A percentile compares a stretch with the other conserved stretches of the same genome.
Conservation (phyloP, 2,888 invertebrate genomes). For the Brachyopa scutellaris region DNA sequence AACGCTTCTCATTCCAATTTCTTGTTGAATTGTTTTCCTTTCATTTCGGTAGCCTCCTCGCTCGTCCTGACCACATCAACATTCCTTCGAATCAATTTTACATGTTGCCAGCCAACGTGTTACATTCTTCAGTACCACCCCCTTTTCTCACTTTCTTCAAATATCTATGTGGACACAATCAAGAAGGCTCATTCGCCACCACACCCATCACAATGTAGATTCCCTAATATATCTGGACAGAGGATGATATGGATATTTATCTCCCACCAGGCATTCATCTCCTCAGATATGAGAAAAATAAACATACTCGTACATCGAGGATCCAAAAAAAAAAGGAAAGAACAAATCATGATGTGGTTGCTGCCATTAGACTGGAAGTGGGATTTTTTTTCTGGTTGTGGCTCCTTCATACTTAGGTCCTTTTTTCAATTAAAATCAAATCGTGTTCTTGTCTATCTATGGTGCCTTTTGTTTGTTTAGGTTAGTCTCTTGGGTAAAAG, state of each 20-base stretch:
- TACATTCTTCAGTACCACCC: conserved; percentile 33
- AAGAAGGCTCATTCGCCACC: conserved; percentile 34
- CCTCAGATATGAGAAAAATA: conserved; percentile 65
- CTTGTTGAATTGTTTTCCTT: conserved; percentile 53
- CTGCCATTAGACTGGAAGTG: conserved; percentile 45
- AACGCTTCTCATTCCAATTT: background rate
- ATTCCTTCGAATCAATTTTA: conserved; percentile 51
- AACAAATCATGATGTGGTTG: conserved; percentile 39
- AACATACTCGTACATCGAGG: conserved; percentile 42
- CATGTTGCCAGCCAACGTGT: conserved; percentile 48
- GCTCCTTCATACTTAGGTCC: conserved; percentile 54
- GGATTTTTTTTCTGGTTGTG: background rate
- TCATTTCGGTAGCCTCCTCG: conserved; percentile 32
- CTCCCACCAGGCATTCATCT: conserved; percentile 66
- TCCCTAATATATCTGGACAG: conserved; percentile 59
- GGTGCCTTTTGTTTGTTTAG: conserved; percentile 67
- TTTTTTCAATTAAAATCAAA: conserved; percentile 73
- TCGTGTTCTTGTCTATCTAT: conserved; percentile 65
- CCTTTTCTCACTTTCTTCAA: background rate
- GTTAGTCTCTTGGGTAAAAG: conserved; percentile 55
- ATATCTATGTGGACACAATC: conserved; percentile 42
- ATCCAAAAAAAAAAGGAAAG: conserved; percentile 1
- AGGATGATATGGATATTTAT: conserved; percentile 71
- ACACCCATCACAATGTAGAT: conserved; percentile 43
- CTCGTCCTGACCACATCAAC: background rate